phyloP scores from a whole-genome alignment of 2,113 vertebrate genomes.

The Megaceryle maxima region DNA sequence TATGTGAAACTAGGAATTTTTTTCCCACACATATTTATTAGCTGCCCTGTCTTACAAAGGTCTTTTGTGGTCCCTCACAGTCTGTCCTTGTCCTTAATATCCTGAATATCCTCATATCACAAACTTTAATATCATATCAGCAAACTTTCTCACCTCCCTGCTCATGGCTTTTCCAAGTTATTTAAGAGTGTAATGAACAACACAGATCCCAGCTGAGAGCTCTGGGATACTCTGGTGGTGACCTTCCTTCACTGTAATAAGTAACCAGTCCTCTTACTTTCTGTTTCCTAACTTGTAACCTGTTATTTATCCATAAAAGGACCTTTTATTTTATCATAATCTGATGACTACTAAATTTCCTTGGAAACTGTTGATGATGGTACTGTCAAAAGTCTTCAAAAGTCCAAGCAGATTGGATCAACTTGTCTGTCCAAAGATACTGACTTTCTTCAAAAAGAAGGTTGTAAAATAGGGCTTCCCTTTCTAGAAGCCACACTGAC shows the following conservation, averaged over 20 bases:
- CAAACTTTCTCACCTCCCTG: neutral
- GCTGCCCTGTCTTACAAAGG: neutral
- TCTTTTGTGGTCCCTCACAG: neutral
- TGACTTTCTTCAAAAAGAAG: neutral
- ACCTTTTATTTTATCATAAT: neutral
- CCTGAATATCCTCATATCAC: neutral
- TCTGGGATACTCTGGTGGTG: neutral
- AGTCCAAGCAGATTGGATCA: neutral
- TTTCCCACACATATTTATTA: neutral
- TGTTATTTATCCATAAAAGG: neutral
- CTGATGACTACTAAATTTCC: neutral
- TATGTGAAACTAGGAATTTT: neutral
- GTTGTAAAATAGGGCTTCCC: neutral
- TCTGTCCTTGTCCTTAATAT: neutral
- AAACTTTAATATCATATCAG: neutral
- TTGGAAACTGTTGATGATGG: neutral
- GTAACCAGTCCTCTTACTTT: neutral
- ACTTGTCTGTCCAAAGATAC: neutral
- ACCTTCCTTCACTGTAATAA: neutral
- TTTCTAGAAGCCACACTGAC: neutral
- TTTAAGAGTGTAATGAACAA: neutral
- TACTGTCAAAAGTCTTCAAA: neutral
- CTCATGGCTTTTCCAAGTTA: neutral
- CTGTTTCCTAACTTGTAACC: neutral
- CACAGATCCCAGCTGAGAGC: neutral